Conservation (phyloP, 2,888 invertebrate genomes). For the Griposia aprilina region DNA sequence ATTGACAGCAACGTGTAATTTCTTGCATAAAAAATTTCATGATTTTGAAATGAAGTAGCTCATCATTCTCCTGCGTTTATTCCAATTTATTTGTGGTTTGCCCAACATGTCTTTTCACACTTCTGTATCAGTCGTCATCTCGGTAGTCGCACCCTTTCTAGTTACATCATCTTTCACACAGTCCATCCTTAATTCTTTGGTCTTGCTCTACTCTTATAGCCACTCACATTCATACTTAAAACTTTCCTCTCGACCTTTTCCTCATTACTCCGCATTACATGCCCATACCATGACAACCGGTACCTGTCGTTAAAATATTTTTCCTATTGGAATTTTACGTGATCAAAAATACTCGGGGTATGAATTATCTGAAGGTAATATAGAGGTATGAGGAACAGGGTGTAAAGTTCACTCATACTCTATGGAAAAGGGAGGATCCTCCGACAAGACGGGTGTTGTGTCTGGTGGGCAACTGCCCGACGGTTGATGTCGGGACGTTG, state of each 20-base stretch:
- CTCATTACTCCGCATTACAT: background rate
- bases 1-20: constrained; percentile 11
- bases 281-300: background rate
- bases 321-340: background rate
- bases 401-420: no score
- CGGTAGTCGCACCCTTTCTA: background rate
- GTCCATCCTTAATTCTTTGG: background rate
- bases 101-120: background rate
- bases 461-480: no score
- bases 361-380: background rate
- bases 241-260: background rate
- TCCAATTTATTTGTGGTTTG: background rate
- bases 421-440: no score
- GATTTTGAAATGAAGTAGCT: background rate
- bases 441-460: no score
- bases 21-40: background rate
- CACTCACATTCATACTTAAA: background rate
- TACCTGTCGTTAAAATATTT: no score
- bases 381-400: no score
- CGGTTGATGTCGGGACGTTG: no score
- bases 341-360: background rate
- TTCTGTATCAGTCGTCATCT: background rate
- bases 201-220: no score
- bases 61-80: background rate
- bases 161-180: background rate